Percentiles rank a stretch among this genome's conserved stretches.
These are phyloP conservation scores for Denticeps clupeoides DNA, from an alignment of 2,797 vertebrate species.

Conservation along the genomic window DNA sequence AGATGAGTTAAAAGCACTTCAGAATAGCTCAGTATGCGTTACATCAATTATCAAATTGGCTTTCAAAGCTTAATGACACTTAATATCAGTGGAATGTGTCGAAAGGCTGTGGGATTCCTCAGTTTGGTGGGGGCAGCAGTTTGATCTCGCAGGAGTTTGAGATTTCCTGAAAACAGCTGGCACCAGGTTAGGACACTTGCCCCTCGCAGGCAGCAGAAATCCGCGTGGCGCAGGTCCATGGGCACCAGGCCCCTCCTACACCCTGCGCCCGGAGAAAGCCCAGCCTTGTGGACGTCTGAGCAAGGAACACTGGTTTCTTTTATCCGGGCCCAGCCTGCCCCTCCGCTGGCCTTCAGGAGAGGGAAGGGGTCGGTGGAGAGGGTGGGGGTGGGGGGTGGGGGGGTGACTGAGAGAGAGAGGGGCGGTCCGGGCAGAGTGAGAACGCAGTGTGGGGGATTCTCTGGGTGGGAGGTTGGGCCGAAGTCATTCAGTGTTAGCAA, in stretches of 20 bases:
- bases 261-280: slow-evolving; percentile 45
- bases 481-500: slow-evolving; percentile 43
- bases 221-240: background rate
- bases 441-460: slow-evolving; percentile 20
- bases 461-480: slow-evolving; percentile 20
- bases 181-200: background rate
- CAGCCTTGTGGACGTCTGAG: slow-evolving; percentile 54
- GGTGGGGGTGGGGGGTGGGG: slow-evolving; percentile 7
- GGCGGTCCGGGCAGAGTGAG: slow-evolving; percentile 23
- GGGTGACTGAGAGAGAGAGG: background rate
- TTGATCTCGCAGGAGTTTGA: background rate
- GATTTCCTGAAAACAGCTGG: background rate
- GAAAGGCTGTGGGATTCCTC: too few relatives aligned
- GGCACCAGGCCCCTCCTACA: slow-evolving; percentile 37
- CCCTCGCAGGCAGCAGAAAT: background rate
- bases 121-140: too few relatives aligned
- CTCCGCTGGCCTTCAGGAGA: slow-evolving; percentile 33
- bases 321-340: slow-evolving; percentile 43
- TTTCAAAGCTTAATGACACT: too few relatives aligned
- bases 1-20: too few relatives aligned
- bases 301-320: slow-evolving; percentile 59
- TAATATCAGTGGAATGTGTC: too few relatives aligned
- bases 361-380: background rate
- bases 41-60: too few relatives aligned
- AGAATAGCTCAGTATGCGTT: slow-evolving; percentile 6